phyloP scores from a whole-genome alignment of 2,797 vertebrate genomes.

The Potorous gilbertii region DNA sequence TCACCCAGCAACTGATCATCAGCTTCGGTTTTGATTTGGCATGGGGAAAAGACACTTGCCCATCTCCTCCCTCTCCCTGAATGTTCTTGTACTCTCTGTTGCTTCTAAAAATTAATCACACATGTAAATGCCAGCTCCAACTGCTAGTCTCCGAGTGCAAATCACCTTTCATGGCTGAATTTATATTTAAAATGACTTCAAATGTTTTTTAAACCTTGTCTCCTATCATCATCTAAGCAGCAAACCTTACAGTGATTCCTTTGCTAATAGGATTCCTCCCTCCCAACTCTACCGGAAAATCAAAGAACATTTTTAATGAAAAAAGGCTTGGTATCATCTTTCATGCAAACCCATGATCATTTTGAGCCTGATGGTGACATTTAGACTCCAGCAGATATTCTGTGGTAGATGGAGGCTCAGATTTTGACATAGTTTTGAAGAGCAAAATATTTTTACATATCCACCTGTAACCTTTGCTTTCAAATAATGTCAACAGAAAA shows the following conservation, averaged over 20 bases:
- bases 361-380: slow-evolving; percentile 73
- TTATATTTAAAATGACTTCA: slow-evolving; percentile 1
- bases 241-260: neutral
- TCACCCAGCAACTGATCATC: neutral
- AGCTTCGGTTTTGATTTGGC: neutral
- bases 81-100: slow-evolving; percentile 19
- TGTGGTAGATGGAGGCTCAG: slow-evolving; percentile 38
- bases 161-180: slow-evolving; percentile 53
- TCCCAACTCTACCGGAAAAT: slow-evolving; percentile 56
- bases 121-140: neutral
- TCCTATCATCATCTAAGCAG: slow-evolving; percentile 24
- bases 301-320: slow-evolving; percentile 77
- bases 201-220: neutral
- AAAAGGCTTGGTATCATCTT: slow-evolving; percentile 53
- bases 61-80: neutral
- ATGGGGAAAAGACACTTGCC: neutral
- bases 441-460: slow-evolving; percentile 67
- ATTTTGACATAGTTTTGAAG: slow-evolving; percentile 54
- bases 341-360: slow-evolving; percentile 60
- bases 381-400: slow-evolving; percentile 65
- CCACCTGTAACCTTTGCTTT: slow-evolving; percentile 71
- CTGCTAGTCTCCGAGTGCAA: neutral
- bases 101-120: slow-evolving; percentile 46
- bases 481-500: slow-evolving; percentile 60
- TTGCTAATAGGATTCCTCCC: slow-evolving; percentile 27